These are phyloP conservation scores for Anguilla obscura DNA, from an alignment of 2,797 vertebrate species.

Conservation along the genomic window DNA sequence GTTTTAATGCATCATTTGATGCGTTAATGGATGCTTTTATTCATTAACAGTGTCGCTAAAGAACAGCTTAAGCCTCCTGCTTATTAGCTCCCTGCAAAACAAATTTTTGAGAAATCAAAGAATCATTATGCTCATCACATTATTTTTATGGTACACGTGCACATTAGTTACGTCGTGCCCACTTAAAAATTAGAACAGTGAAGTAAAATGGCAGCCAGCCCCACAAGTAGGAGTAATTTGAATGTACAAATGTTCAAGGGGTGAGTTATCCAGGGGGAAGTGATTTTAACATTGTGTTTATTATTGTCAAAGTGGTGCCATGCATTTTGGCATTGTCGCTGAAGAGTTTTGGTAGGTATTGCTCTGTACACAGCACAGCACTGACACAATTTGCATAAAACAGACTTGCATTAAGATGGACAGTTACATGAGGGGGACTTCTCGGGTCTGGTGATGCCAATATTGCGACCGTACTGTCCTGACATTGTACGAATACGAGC, in stretches of 20 bases:
- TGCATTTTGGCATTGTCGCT: no score
- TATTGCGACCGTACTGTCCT: not conserved
- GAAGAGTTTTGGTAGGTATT: no score
- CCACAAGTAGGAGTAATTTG: no score
- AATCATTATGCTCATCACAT: not conserved
- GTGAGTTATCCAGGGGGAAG: no score
- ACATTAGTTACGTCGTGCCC: not conserved
- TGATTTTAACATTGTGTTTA: no score
- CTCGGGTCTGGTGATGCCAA: not conserved
- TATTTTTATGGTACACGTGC: not conserved
- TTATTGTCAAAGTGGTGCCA: no score
- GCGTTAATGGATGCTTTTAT: not conserved
- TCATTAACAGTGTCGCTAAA: not conserved
- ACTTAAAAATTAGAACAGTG: not conserved
- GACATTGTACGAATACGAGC: not conserved
- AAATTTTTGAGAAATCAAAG: not conserved
- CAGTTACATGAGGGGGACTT: not conserved
- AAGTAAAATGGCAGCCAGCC: no score
- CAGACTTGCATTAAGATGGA: no score
- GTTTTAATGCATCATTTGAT: slow-evolving; percentile 3
- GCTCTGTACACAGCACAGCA: no score
- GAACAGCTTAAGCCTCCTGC: not conserved
- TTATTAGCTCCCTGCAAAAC: not conserved
- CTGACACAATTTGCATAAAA: no score
- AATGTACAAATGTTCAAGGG: no score